Base-by-base conservation (phyloP, 2,888 invertebrate genomes). In the Hipparchia sbordonii region DNA sequence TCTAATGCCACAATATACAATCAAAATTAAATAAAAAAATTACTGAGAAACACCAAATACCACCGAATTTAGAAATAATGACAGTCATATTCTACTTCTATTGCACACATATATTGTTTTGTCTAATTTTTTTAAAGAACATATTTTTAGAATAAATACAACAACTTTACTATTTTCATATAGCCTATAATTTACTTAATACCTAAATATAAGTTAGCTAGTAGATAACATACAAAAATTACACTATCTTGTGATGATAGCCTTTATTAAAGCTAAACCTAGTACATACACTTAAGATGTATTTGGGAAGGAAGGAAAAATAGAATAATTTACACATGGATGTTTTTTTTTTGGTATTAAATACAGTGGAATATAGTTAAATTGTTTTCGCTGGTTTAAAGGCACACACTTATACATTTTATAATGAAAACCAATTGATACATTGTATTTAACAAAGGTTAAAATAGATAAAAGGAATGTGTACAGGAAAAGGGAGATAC, bases 181-280 rank as follows among this genome's bases (percentile, higher is more conserved):
- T 54, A 54, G 12, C 54, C n/a, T 54, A n/a, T 6, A 13, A 57
- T 57, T 2, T 57, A 57, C 8, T 8, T 57, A 9, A 23, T 57
- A 13, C 8, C 23, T 57, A 57, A 57, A 57, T 57, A 48, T 8
- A 8, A 48, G 8, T 48, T 7, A 48, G 48, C 6, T 48, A 48
- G 48, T 48, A 57, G 3, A 23, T 57, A 13, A 57, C 7, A 57
- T 23, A 57, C 57, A 57, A 57, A 57, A 56, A 56, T 13, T 23
- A 56, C 23, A 57, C 57, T 8, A 56, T 57, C 23, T 57, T 57
- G 57, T 57, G 57, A 57, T 57, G 57, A 57, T 57, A 23, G 56
- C 6, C n/a, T 13, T 56, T 56, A 13, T 56, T 56, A 56, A 56
- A 56, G 13, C 56, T 56, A 56, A 56, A 56, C 6, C 56, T 56